Conservation (phyloP, 92 coral and sea anemone species). For the Palythoa grandis region DNA sequence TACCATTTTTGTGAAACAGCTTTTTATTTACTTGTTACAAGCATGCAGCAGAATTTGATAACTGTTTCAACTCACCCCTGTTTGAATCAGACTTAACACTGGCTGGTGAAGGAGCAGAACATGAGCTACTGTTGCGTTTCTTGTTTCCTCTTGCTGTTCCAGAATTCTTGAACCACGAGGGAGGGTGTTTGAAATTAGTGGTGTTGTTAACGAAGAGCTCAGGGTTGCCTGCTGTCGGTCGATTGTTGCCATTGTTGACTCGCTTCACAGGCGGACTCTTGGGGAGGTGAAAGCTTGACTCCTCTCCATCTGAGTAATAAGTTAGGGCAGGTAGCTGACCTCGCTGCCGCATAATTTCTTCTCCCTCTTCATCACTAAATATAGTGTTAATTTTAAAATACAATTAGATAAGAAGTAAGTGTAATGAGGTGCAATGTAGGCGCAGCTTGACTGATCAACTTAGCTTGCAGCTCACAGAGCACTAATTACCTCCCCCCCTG, state of each 20-base stretch:
- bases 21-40: too few relatives aligned
- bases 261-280: conserved; percentile 45
- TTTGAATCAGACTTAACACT: conserved; percentile 36
- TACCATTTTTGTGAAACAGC: too few relatives aligned
- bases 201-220: conserved; percentile 53
- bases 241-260: conserved; percentile 51
- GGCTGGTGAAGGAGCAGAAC: conserved; percentile 29
- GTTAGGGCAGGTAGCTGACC: conserved; percentile 82
- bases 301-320: conserved; percentile 61
- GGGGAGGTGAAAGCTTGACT: conserved; percentile 46
- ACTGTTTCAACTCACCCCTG: conserved; percentile 21
- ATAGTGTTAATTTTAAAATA: neutral
- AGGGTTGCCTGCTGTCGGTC: conserved; percentile 47
- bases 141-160: conserved; percentile 56
- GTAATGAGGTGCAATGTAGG: too few relatives aligned
- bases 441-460: too few relatives aligned
- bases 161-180: conserved; percentile 52
- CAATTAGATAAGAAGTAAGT: too few relatives aligned
- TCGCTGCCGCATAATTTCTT: conserved; percentile 85
- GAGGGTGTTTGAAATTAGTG: conserved; percentile 71
- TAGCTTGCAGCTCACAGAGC: too few relatives aligned
- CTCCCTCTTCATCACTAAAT: conserved; percentile 98
- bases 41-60: too few relatives aligned
- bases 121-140: conserved; percentile 38
- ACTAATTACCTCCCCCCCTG: neutral